Conservation (phyloP, 2,888 invertebrate genomes). For the Drosophila infuscata region DNA sequence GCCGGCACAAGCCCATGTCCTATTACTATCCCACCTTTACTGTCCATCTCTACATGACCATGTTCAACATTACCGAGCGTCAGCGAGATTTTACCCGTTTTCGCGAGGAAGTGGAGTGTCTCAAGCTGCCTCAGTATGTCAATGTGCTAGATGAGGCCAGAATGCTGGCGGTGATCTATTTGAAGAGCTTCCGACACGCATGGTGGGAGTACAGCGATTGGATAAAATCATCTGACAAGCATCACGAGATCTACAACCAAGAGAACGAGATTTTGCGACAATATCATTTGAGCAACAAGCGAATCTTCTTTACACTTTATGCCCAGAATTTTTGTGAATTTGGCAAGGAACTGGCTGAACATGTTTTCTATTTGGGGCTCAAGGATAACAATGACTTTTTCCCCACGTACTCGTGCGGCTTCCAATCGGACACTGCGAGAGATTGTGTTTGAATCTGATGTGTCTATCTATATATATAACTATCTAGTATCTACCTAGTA, state of each 20-base stretch:
- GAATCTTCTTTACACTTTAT: conserved; percentile 81
- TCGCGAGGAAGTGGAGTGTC: conserved; percentile 76
- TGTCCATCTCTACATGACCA: conserved; percentile 83
- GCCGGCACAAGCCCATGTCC: conserved; percentile 83
- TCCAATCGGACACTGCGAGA: conserved; percentile 56
- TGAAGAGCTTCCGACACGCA: conserved; percentile 81
- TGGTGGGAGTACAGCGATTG: conserved; percentile 81
- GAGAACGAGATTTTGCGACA: conserved; percentile 79
- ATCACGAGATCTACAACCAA: conserved; percentile 74
- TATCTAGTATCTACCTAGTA: background rate
- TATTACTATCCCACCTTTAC: conserved; percentile 82
- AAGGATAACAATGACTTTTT: conserved; percentile 79
- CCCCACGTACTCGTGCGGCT: conserved; percentile 76
- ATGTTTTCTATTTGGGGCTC: conserved; percentile 82
- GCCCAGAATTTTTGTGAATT: conserved; percentile 84
- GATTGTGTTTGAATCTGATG: conserved; percentile 53
- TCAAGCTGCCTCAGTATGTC: conserved; percentile 81
- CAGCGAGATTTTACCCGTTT: conserved; percentile 73
- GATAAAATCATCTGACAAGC: conserved; percentile 50
- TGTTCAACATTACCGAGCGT: conserved; percentile 80
- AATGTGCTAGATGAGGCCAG: conserved; percentile 81
- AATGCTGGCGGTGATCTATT: conserved; percentile 80
- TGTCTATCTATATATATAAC: background rate
- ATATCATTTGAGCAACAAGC: conserved; percentile 77
- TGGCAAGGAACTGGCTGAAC: conserved; percentile 82